These are phyloP conservation scores for Podarcis cretensis DNA, from an alignment of 2,113 vertebrate species.

Conservation along the genomic window DNA sequence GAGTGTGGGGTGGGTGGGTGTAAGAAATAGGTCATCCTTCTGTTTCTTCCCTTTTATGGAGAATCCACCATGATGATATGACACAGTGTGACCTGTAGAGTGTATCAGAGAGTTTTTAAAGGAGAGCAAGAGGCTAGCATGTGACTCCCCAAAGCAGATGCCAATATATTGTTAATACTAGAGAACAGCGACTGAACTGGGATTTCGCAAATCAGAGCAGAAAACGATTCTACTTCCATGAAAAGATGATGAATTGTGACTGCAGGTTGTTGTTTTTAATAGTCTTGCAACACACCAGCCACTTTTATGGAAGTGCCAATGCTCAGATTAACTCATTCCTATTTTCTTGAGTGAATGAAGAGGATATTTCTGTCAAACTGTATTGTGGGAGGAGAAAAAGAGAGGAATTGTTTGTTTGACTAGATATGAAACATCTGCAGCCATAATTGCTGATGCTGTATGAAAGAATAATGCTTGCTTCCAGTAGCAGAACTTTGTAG, in stretches of 20 bases:
- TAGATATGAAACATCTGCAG: background rate
- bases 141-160: slow-evolving; percentile 6
- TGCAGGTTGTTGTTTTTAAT: background rate
- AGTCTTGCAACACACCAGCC: slow-evolving; percentile 10
- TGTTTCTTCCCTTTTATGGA: background rate
- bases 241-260: slow-evolving; percentile 22
- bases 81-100: slow-evolving; percentile 61
- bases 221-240: background rate
- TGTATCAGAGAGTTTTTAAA: slow-evolving; percentile 68
- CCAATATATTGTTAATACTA: background rate
- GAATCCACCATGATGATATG: background rate
- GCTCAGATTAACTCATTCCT: slow-evolving; percentile 2
- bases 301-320: slow-evolving; percentile 31
- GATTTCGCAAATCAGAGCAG: slow-evolving; percentile 25
- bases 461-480: background rate
- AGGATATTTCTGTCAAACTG: slow-evolving; percentile 1
- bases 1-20: background rate
- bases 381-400: background rate
- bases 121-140: slow-evolving; percentile 10
- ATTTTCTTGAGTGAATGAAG: slow-evolving; percentile 15
- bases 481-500: background rate
- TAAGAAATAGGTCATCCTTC: background rate
- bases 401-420: background rate
- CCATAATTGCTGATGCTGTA: background rate
- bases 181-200: slow-evolving; percentile 8